Evolutionary conservation across 2,888 invertebrate species (phyloP).

Genomic region (Dorcus parallelipipedus): DNA sequence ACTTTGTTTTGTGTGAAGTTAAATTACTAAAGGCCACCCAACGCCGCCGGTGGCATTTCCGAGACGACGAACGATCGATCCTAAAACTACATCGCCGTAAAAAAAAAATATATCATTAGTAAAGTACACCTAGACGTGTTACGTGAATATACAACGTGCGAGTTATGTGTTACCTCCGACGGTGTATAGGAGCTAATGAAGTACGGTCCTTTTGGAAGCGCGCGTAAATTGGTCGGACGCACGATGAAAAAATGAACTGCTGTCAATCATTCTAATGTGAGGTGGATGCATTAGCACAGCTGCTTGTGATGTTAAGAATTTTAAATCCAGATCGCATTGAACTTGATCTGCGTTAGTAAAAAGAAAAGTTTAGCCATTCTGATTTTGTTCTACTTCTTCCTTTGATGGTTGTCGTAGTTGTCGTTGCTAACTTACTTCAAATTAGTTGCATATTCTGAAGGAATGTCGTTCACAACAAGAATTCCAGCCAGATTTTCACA

Average conservation of each 20-base stretch:
- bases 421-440: background rate
- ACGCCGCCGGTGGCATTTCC: constrained; percentile 15
- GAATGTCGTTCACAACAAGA: constrained; percentile 11
- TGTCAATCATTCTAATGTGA: constrained; percentile 22
- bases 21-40: constrained; percentile 18
- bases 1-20: constrained; percentile 20
- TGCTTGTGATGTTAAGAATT: no score
- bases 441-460: constrained; percentile 1
- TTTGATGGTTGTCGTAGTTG: no score
- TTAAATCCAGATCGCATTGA: no score
- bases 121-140: constrained; percentile 29
- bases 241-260: constrained; percentile 19
- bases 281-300: background rate
- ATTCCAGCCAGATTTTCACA: constrained; percentile 3
- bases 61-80: constrained; percentile 14
- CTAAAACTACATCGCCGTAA: constrained; percentile 13
- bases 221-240: constrained; percentile 22
- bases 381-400: background rate
- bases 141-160: constrained; percentile 29
- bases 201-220: constrained; percentile 22
- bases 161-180: constrained; percentile 18
- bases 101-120: constrained; percentile 28
- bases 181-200: constrained; percentile 31
- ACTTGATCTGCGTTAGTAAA: no score
- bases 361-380: no score